Percentiles rank a stretch among this genome's conserved stretches.
These are phyloP conservation scores for Laterallus jamaicensis DNA, from an alignment of 2,113 vertebrate genomes.

Conservation along the genomic window DNA sequence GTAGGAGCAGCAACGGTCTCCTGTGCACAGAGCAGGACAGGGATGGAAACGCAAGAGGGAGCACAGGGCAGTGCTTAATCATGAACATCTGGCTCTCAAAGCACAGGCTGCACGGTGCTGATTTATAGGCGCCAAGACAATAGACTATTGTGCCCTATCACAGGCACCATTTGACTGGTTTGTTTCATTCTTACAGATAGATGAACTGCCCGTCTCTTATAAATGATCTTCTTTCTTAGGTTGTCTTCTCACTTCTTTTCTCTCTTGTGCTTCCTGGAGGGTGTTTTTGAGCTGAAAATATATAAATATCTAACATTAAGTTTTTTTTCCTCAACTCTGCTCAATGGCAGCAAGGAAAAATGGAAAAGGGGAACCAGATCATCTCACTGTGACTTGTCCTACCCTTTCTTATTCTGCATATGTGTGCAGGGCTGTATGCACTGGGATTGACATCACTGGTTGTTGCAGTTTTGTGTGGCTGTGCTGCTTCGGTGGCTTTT, in stretches of 20 bases:
- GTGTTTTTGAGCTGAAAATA: not conserved
- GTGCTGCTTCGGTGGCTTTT: too few relatives aligned
- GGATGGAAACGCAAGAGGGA: not conserved
- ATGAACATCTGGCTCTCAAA: conserved; percentile 35
- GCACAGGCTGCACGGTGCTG: not conserved
- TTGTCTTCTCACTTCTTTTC: conserved; percentile 22
- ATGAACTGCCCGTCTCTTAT: conserved; percentile 7
- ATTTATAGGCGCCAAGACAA: conserved; percentile 16
- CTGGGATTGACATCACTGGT: not conserved
- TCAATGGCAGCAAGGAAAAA: not conserved
- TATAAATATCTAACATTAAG: not conserved
- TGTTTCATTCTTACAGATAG: conserved; percentile 23
- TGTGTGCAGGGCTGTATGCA: not conserved
- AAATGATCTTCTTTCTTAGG: conserved; percentile 26
- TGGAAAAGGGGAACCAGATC: not conserved
- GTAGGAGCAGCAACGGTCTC: not conserved
- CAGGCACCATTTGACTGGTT: not conserved
- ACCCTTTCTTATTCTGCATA: not conserved
- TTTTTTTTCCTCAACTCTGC: not conserved
- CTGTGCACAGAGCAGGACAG: rapidly evolving
- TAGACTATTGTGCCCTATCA: conserved; percentile 45
- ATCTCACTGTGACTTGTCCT: not conserved
- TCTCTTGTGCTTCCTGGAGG: not conserved
- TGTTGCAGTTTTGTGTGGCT: too few relatives aligned
- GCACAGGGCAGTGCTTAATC: conserved; percentile 7